Conservation (phyloP, 92 coral and sea anemone species). For the Parazoanthus swiftii region DNA sequence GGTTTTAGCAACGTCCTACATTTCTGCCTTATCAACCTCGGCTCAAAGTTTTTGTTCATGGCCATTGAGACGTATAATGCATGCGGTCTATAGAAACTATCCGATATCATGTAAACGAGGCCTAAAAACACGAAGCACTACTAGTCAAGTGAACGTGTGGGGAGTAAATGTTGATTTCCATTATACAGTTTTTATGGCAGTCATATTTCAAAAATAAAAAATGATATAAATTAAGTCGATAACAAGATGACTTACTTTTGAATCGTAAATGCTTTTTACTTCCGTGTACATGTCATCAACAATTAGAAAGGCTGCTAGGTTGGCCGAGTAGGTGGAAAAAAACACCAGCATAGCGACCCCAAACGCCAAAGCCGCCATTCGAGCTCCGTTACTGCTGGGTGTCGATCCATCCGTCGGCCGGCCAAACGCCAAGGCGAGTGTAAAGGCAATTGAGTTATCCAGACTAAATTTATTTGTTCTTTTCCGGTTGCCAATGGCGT, state of each 20-base stretch:
- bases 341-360: conserved; percentile 89
- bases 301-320: conserved; percentile 82
- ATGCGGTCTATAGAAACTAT: too few species aligned
- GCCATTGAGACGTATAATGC: too few species aligned
- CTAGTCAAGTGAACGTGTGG: neutral
- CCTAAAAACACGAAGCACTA: too few species aligned
- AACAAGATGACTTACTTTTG: conserved; percentile 55
- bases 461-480: conserved; percentile 51
- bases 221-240: neutral
- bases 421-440: conserved; percentile 84
- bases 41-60: too few species aligned
- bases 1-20: too few species aligned
- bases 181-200: too few species aligned
- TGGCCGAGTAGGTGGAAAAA: conserved; percentile 81
- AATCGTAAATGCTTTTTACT: conserved; percentile 75
- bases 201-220: too few species aligned
- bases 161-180: neutral
- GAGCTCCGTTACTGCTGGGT: conserved; percentile 81
- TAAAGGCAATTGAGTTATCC: conserved; percentile 79
- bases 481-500: conserved; percentile 22
- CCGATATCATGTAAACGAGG: too few species aligned
- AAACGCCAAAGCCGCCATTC: conserved; percentile 85
- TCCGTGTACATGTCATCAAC: conserved; percentile 78
- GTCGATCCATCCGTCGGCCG: conserved; percentile 86
- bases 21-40: too few species aligned